A percentile compares a stretch with the other conserved stretches of the same genome.
Conservation (phyloP, 2,113 vertebrate species). For the Seriola quinqueradiata region DNA sequence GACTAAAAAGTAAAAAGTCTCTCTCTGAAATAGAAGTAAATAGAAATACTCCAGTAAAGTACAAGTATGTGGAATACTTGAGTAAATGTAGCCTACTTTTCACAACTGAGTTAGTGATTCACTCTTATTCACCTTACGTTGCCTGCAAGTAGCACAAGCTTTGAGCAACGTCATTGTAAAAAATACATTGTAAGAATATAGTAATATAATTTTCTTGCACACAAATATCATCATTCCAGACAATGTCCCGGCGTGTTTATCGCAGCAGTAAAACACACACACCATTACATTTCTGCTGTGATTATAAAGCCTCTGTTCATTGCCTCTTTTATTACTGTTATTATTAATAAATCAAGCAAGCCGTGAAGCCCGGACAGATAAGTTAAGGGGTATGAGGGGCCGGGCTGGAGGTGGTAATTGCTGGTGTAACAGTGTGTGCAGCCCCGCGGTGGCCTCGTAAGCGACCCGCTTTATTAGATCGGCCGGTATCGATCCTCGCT, state of each 20-base stretch:
- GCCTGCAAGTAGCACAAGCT: neutral
- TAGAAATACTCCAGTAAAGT: neutral
- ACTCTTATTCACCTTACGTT: no score
- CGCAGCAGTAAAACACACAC: slow-evolving; percentile 42
- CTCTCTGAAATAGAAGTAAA: neutral
- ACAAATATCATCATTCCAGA: slow-evolving; percentile 55
- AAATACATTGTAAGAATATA: neutral
- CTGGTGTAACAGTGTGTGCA: slow-evolving; percentile 80
- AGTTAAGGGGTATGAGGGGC: slow-evolving; percentile 13
- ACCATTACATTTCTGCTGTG: slow-evolving; percentile 62
- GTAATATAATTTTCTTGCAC: slow-evolving; percentile 36
- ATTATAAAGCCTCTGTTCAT: slow-evolving; percentile 71
- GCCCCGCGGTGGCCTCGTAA: slow-evolving; percentile 79
- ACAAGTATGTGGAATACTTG: no score
- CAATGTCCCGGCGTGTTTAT: slow-evolving; percentile 63
- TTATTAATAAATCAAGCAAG: slow-evolving; percentile 77
- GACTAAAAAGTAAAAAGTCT: no score
- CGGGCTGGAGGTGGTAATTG: slow-evolving; percentile 73
- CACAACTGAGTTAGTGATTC: neutral
- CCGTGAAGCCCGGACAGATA: slow-evolving; percentile 57
- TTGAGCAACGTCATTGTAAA: neutral
- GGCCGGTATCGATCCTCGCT: slow-evolving; percentile 81
- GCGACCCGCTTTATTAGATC: slow-evolving; percentile 84
- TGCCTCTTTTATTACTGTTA: slow-evolving; percentile 74
- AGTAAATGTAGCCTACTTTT: neutral